These are phyloP conservation scores for Phasia obesa DNA, from an alignment of 2,888 invertebrate species.

Conservation along the genomic window DNA sequence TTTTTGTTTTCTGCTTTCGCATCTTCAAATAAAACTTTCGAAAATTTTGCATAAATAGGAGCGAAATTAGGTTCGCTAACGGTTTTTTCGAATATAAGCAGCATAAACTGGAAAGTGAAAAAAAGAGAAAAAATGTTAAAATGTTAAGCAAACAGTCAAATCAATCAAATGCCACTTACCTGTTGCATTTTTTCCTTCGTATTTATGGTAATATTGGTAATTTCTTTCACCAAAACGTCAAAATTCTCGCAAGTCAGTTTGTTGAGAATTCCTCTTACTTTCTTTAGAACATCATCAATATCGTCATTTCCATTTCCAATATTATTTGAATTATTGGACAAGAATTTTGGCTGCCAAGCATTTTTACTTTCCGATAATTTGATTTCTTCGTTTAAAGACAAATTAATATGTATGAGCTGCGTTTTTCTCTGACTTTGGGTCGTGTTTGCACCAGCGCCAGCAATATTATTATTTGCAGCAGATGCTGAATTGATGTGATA, in stretches of 20 bases:
- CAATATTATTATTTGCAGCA: conserved; percentile 63
- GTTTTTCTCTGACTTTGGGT: conserved; percentile 71
- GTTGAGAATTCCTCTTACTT: conserved; percentile 80
- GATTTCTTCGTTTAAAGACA: conserved; percentile 80
- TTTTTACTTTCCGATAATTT: conserved; percentile 79
- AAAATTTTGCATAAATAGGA: conserved; percentile 80
- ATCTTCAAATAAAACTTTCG: conserved; percentile 79
- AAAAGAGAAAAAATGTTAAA: too few relatives aligned
- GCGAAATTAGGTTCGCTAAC: conserved; percentile 81
- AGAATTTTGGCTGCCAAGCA: conserved; percentile 79
- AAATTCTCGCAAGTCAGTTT: conserved; percentile 80
- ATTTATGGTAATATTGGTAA: conserved; percentile 78
- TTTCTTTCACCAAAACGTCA: conserved; percentile 79
- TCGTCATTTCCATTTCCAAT: conserved; percentile 72
- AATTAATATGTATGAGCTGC: conserved; percentile 79
- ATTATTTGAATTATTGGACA: conserved; percentile 48
- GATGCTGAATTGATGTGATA: conserved; percentile 62
- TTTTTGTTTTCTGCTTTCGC: conserved; percentile 78
- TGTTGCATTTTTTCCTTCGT: conserved; percentile 78
- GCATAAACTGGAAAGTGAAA: conserved; percentile 79
- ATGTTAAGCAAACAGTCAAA: too few relatives aligned
- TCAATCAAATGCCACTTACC: conserved; percentile 73
- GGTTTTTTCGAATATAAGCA: conserved; percentile 81
- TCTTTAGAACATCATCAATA: conserved; percentile 78
- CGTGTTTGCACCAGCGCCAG: conserved; percentile 14